Percentiles rank a stretch among this genome's conserved stretches.
These are phyloP conservation scores for Drosophila watanabei DNA, from an alignment of 1,140 invertebrate genomes.

Conservation along the genomic window DNA sequence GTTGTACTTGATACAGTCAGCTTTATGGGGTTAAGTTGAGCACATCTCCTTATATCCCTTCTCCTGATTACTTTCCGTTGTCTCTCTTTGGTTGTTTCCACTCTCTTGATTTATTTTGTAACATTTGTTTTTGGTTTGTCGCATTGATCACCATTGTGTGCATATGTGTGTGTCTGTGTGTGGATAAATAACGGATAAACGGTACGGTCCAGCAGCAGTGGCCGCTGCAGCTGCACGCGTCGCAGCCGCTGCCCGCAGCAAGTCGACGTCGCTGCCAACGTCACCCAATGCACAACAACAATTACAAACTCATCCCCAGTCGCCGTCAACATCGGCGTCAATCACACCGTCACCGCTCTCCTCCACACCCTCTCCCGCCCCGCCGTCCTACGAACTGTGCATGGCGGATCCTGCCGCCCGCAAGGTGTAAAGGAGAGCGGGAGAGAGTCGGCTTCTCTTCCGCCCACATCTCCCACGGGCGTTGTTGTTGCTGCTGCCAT, in stretches of 20 bases:
- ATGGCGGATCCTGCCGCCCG: constrained; percentile 20
- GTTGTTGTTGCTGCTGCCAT: constrained; percentile 32
- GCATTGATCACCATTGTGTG: constrained; percentile 20
- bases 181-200: constrained; percentile 4
- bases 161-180: neutral
- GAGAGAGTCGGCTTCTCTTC: neutral
- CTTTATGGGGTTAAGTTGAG: constrained; percentile 5
- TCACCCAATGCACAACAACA: constrained; percentile 15
- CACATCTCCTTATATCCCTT: neutral
- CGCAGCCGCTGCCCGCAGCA: constrained; percentile 45
- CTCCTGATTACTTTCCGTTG: constrained; percentile 8
- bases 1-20: neutral
- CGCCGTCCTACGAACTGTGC: constrained; percentile 35
- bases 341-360: constrained; percentile 6
- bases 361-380: constrained; percentile 13
- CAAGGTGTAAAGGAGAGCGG: constrained; percentile 25
- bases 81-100: constrained; percentile 37
- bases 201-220: constrained; percentile 30
- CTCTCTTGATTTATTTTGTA: constrained; percentile 36
- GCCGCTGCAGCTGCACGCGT: constrained; percentile 38
- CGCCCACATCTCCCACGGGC: neutral
- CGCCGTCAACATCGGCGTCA: constrained; percentile 27
- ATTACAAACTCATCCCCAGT: constrained; percentile 9
- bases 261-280: constrained; percentile 28
- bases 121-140: constrained; percentile 34